Base-by-base conservation (phyloP, 2,797 vertebrate genomes). In the Ataeniobius toweri region DNA sequence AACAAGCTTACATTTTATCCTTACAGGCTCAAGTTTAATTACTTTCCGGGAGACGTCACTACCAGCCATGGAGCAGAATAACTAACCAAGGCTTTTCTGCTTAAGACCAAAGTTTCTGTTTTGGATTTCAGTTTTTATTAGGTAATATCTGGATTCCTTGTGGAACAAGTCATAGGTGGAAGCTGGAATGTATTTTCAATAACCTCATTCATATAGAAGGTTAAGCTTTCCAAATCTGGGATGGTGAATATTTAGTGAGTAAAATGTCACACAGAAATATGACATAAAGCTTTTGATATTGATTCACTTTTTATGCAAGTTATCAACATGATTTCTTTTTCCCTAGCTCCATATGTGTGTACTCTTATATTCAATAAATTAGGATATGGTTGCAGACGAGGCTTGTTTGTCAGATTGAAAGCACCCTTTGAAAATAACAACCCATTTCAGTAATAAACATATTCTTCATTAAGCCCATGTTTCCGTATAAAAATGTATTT, bases 1-100 rank as follows among this genome's bases (percentile, higher is more conserved):
- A 96, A 94, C 93, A 92, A 94, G 94, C 94, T 94, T 89, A 93
- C 87, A 86, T 92, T 93, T 93, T 92, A 95, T 95, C 94, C 94
- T 91, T 90, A 93, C 91, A 93, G 94, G 94, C 93, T 94, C 92
- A 93, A 63, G 90, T 89, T 93, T 96, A 95, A 96, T 96, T 95
- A 94, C 90, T 85, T 94, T 94, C 89, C 82, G 83, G 77, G 71
- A 91, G 72, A 89, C 85, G 70, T 91, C 88, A 89, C 84, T 73
- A 77, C 82, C 75, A 92, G 84, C 86, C 83, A 82, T 80, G 80
- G 84, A 89, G 84, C 82, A 77, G 91, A 94, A 94, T 94, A 86
- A 84, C 86, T 93, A 92, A 94, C 82, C 75, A 88, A 86, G 83
- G 86, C 26, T 89, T 92, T 94, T 94, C 93, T 94, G 80, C 94